These are phyloP conservation scores for Hoplodrina blanda DNA, from an alignment of 2,888 invertebrate genomes.

Conservation along the genomic window DNA sequence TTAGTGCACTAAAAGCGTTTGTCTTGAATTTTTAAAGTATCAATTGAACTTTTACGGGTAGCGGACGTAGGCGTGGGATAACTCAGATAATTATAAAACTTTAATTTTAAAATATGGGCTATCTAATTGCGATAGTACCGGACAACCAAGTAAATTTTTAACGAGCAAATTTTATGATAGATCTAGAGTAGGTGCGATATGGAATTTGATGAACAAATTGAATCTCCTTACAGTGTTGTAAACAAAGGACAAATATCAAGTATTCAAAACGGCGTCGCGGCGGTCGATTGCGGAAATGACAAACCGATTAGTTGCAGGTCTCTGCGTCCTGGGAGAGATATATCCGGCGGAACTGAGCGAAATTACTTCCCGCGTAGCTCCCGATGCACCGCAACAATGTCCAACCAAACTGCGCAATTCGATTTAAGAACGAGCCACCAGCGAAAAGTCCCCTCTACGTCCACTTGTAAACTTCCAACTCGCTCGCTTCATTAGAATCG, in stretches of 20 bases:
- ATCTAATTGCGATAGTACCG: constrained; percentile 33
- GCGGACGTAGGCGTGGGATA: constrained; percentile 62
- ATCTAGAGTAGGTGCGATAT: neutral
- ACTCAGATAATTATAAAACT: constrained; percentile 56
- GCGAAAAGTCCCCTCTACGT: constrained; percentile 71
- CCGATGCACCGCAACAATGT: constrained; percentile 82
- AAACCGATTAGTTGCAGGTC: constrained; percentile 87
- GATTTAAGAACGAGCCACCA: constrained; percentile 76
- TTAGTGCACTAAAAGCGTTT: constrained; percentile 84
- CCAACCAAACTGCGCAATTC: constrained; percentile 77
- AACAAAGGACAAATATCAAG: constrained; percentile 79
- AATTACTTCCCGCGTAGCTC: constrained; percentile 84
- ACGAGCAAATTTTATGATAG: constrained; percentile 4
- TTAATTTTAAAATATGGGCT: constrained; percentile 48
- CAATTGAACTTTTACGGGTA: constrained; percentile 81
- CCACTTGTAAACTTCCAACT: constrained; percentile 71
- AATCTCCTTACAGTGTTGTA: constrained; percentile 54
- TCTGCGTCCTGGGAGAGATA: constrained; percentile 82
- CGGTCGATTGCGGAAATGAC: constrained; percentile 88
- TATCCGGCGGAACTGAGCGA: constrained; percentile 85
- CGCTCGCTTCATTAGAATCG: constrained; percentile 85
- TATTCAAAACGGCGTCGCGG: constrained; percentile 81
- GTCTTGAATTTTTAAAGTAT: constrained; percentile 88
- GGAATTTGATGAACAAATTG: constrained; percentile 33
- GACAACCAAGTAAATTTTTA: constrained; percentile 29